Conservation (phyloP, 2,113 vertebrate species). For the Micromys minutus region DNA sequence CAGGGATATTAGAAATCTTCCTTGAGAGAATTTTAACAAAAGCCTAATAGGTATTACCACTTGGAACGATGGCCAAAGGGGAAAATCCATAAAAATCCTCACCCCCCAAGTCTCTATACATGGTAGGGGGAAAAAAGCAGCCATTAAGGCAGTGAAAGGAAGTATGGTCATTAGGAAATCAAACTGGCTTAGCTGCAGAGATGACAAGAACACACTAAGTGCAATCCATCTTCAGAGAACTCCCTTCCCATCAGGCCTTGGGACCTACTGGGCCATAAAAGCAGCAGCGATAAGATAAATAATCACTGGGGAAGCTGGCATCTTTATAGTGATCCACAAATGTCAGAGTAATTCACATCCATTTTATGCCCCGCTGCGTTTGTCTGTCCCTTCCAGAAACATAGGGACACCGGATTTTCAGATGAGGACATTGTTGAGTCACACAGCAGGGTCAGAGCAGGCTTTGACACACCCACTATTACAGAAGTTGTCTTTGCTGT, state of each 20-base stretch:
- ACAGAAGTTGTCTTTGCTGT: not conserved
- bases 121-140: constrained; percentile 45
- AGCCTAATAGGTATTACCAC: constrained; percentile 31
- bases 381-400: not conserved
- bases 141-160: constrained; percentile 65
- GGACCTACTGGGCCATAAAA: constrained; percentile 37
- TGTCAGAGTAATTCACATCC: constrained; percentile 17
- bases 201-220: constrained; percentile 55
- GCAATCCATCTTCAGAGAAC: constrained; percentile 63
- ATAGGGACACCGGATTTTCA: not conserved
- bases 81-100: constrained; percentile 58
- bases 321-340: constrained; percentile 60
- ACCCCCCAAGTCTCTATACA: not conserved
- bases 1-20: constrained; percentile 49
- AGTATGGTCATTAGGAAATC: constrained; percentile 60
- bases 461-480: not conserved
- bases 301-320: constrained; percentile 22
- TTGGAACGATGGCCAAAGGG: constrained; percentile 56
- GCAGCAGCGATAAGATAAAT: constrained; percentile 62
- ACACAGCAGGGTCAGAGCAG: not conserved
- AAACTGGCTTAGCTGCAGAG: constrained; percentile 49
- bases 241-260: constrained; percentile 42
- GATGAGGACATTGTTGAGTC: not conserved
- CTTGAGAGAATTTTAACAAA: constrained; percentile 67
- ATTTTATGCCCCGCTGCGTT: not conserved